phyloP scores from a whole-genome alignment of 2,888 invertebrate species.

The Drosophila planitibia region DNA sequence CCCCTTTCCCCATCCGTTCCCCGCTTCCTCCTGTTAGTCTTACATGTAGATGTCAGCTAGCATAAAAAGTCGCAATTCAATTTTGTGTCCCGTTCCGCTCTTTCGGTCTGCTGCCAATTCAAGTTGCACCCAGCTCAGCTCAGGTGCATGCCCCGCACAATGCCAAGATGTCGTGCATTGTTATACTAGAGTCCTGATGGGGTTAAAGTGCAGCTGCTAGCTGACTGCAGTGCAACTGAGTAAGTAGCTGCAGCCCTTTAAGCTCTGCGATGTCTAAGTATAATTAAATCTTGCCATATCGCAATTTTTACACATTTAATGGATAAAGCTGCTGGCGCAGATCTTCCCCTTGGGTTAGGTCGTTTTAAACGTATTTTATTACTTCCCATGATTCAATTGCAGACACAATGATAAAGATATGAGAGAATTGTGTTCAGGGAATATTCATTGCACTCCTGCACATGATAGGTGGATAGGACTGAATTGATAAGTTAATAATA shows the following conservation, averaged over 20 bases:
- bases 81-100: slow-evolving; percentile 49
- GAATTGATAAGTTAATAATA: neutral
- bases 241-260: slow-evolving; percentile 33
- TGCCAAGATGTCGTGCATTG: slow-evolving; percentile 38
- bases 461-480: neutral
- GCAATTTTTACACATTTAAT: neutral
- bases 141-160: slow-evolving; percentile 41
- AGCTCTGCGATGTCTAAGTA: slow-evolving; percentile 41
- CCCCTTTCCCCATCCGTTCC: slow-evolving; percentile 3
- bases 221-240: slow-evolving; percentile 1
- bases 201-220: slow-evolving; percentile 7
- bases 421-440: neutral
- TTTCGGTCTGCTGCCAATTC: slow-evolving; percentile 71
- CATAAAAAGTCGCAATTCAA: slow-evolving; percentile 80
- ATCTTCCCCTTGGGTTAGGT: neutral
- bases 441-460: neutral
- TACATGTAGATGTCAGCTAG: slow-evolving; percentile 47
- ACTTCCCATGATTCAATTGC: neutral
- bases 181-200: slow-evolving; percentile 5
- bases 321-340: neutral
- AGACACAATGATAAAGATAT: neutral
- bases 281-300: slow-evolving; percentile 59
- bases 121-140: slow-evolving; percentile 61
- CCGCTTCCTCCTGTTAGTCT: slow-evolving; percentile 4
- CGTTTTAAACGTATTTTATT: neutral